Percentiles rank a stretch among this genome's conserved stretches.
Evolutionary conservation across 1,140 invertebrate species (phyloP).

Genomic region (Lamellibrachia luymesi): DNA sequence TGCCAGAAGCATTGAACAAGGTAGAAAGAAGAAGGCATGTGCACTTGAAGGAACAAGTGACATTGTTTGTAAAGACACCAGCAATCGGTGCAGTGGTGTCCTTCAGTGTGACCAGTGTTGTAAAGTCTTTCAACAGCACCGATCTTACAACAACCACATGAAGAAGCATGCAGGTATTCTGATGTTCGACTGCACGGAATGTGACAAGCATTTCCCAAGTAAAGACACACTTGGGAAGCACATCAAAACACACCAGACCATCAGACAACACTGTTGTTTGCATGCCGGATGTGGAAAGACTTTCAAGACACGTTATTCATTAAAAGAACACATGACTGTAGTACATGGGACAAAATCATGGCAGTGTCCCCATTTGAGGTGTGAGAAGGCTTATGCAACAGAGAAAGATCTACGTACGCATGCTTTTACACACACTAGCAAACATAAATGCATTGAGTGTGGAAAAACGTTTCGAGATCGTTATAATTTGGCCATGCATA

Average conservation of each 20-base stretch:
- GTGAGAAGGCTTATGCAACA: background rate
- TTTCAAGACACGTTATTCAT: background rate
- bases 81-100: background rate
- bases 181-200: conserved; percentile 3
- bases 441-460: conserved; percentile 8
- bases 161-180: background rate
- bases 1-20: background rate
- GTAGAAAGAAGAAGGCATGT: background rate
- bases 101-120: background rate
- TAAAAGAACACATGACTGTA: conserved; percentile 10
- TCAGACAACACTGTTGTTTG: background rate
- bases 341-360: conserved; percentile 7
- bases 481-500: conserved; percentile 12
- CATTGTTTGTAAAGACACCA: background rate
- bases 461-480: conserved; percentile 13
- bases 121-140: background rate
- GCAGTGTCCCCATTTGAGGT: background rate
- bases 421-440: background rate
- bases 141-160: conserved; percentile 14
- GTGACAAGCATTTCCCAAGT: conserved; percentile 11
- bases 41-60: background rate
- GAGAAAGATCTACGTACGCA: conserved; percentile 17
- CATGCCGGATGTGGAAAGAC: background rate
- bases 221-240: background rate
- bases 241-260: conserved; percentile 1